Base-by-base conservation (phyloP, 2,888 invertebrate genomes). In the Bimastos eiseni region DNA sequence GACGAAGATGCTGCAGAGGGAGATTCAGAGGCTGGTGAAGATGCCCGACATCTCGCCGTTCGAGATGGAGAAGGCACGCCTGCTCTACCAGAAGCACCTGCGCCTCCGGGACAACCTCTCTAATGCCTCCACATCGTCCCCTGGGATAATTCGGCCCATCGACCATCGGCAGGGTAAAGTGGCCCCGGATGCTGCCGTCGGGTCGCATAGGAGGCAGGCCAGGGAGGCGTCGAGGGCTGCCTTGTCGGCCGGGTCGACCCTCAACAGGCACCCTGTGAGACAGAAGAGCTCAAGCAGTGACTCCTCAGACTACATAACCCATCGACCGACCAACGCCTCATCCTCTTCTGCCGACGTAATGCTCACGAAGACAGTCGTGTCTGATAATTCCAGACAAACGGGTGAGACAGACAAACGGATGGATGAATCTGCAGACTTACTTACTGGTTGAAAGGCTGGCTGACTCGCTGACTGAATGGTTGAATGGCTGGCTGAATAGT, bases 1-100 rank as follows among this genome's bases (percentile, higher is more conserved):
- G 92, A 96, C 96, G 91, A 95, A 96, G n/a, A 95, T 96, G 19
- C 94, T 96, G 70, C 96, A 95, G 93, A 95, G 95, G 89, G 96
- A 96, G 93, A 94, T 96, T 34, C 93, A 95, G 89, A 95, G 95
- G 91, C 91, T 94, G 89, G 93, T 93, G 6, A 93, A 93, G 37
- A 90, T 91, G 49, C 92, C 92, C 0, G 92, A 92, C 88, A 36
- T 93, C n/a, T 89, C 91, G 33, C 55, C 91, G 83, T 84, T 83
- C 37, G 92, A 92, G 44, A 83, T 92, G 34, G 91, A 91, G 30
- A 90, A 92, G 37, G 91, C 91, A 13, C 83, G 91, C 21, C 83
- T 38, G 38, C 84, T 91, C 21, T 92, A 92, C 89, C 92, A 92
- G 89, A 91, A 92, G 49, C 91, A 92, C 90, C 89, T 91, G 38